phyloP scores from a whole-genome alignment of 2,113 vertebrate species.

The Neodon shergylaensis region DNA sequence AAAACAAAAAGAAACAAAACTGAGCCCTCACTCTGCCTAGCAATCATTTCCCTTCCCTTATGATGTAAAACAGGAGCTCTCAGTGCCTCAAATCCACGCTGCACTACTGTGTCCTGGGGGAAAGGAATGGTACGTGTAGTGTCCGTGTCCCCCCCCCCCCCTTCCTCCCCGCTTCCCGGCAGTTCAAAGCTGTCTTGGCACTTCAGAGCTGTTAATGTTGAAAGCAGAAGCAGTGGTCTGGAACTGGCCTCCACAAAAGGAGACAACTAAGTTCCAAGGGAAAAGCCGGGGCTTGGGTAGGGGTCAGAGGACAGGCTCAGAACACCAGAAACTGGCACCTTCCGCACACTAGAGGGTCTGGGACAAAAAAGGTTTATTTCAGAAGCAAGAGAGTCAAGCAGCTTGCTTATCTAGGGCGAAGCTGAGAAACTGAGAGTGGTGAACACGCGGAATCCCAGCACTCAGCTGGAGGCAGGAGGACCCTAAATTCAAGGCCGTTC shows the following conservation, averaged over 20 bases:
- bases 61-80: too few relatives aligned
- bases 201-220: background rate
- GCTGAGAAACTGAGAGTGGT: background rate
- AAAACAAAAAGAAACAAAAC: background rate
- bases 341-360: background rate
- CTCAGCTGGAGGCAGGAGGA: background rate
- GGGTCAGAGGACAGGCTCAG: background rate
- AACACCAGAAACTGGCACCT: background rate
- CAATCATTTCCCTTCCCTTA: background rate
- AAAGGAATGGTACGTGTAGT: too few relatives aligned
- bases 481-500: background rate
- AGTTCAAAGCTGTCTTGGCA: background rate
- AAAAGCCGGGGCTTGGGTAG: background rate
- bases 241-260: background rate
- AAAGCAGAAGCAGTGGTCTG: background rate
- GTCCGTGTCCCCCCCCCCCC: too few relatives aligned
- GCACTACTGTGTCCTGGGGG: background rate
- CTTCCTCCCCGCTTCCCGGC: background rate
- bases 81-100: background rate
- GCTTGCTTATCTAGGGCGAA: background rate
- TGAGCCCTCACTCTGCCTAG: background rate
- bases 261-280: background rate
- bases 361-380: constrained; percentile 32
- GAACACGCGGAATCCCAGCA: background rate
- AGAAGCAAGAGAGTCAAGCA: background rate